phyloP scores from a whole-genome alignment of 1,140 invertebrate species.

The Microvelia longipes region DNA sequence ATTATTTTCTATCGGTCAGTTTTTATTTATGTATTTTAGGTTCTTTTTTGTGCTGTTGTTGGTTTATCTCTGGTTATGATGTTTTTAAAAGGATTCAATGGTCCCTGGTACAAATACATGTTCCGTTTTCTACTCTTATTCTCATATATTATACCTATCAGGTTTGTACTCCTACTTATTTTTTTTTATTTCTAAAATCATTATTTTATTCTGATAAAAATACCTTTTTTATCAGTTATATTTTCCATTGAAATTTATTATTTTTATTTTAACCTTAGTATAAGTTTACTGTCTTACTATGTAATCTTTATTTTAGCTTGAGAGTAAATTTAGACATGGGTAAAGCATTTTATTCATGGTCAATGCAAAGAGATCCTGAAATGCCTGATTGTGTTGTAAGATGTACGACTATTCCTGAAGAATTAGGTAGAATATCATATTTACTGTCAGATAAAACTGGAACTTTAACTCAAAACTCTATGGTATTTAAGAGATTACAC shows the following conservation, averaged over 20 bases:
- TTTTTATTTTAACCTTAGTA: too few species aligned
- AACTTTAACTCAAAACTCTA: slow-evolving; percentile 96
- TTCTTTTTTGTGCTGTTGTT: slow-evolving; percentile 84
- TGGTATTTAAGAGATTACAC: slow-evolving; percentile 92
- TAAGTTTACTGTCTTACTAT: neutral
- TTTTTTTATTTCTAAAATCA: neutral
- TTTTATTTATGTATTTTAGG: slow-evolving; percentile 28
- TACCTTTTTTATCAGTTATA: too few species aligned
- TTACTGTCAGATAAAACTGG: slow-evolving; percentile 96
- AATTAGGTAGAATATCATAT: slow-evolving; percentile 90
- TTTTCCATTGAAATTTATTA: too few species aligned
- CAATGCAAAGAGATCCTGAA: slow-evolving; percentile 83
- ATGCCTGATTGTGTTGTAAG: slow-evolving; percentile 88
- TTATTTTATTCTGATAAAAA: neutral
- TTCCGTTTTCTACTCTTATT: slow-evolving; percentile 94
- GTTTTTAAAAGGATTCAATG: slow-evolving; percentile 82
- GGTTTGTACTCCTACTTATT: slow-evolving; percentile 34
- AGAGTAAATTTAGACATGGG: slow-evolving; percentile 98
- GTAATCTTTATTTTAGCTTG: slow-evolving; percentile 44
- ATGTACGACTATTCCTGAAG: slow-evolving; percentile 97
- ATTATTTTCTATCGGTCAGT: too few species aligned
- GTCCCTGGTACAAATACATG: slow-evolving; percentile 92
- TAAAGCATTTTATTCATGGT: slow-evolving; percentile 93
- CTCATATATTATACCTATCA: slow-evolving; percentile 98
- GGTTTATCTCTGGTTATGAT: slow-evolving; percentile 88